Percentiles rank a stretch among this genome's conserved stretches.
These are phyloP conservation scores for Alouatta palliata DNA, from an alignment of 2,113 vertebrate species.

Conservation along the genomic window DNA sequence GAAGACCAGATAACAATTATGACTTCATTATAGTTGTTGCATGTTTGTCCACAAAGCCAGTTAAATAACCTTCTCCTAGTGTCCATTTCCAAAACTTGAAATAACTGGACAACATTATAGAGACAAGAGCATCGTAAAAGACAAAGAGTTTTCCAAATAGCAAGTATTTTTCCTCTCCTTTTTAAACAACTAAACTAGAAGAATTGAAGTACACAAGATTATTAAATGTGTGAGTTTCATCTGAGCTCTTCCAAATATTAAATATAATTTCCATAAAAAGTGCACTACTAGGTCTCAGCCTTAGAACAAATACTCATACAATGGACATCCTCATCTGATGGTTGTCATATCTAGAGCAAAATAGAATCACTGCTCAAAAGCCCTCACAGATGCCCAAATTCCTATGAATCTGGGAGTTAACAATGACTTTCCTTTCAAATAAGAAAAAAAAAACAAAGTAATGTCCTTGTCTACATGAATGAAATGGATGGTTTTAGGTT, in stretches of 20 bases:
- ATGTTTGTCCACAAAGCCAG: constrained; percentile 37
- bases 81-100: neutral
- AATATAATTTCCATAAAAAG: neutral
- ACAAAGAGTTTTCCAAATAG: fast-evolving
- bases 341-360: neutral
- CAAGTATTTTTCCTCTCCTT: neutral
- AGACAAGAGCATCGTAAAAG: neutral
- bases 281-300: neutral
- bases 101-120: constrained; percentile 18
- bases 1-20: neutral
- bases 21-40: neutral
- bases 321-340: neutral
- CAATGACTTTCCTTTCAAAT: neutral
- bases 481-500: neutral
- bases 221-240: neutral
- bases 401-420: neutral
- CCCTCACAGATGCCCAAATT: neutral
- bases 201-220: neutral
- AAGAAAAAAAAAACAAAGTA: neutral
- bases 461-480: neutral
- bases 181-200: neutral
- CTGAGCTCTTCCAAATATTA: neutral
- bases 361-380: neutral
- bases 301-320: neutral
- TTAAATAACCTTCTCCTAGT: neutral